phyloP scores from a whole-genome alignment of 2,113 vertebrate species.

The Forbesichthys agassizii region DNA sequence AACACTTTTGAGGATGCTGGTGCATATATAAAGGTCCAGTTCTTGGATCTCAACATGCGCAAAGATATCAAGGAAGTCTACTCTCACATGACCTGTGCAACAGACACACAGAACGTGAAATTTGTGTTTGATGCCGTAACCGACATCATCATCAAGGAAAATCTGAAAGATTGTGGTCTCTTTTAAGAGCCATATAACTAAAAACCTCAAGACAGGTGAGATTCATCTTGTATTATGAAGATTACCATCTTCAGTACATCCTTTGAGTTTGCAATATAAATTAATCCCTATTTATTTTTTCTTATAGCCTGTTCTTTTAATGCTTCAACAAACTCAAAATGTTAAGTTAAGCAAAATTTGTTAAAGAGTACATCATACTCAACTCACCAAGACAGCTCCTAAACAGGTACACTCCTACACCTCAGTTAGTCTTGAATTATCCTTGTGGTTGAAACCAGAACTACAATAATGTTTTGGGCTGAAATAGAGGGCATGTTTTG shows the following conservation, averaged over 20 bases:
- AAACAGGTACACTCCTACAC: background rate
- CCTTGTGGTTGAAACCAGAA: too few species aligned
- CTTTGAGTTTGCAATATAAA: background rate
- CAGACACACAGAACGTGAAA: conserved; percentile 98
- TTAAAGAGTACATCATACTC: conserved; percentile 39
- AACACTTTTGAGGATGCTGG: conserved; percentile 96
- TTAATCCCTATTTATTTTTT: background rate
- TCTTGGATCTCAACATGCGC: conserved; percentile 93
- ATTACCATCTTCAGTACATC: background rate
- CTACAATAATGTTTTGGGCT: too few species aligned
- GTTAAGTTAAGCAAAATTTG: conserved; percentile 16
- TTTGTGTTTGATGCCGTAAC: conserved; percentile 98
- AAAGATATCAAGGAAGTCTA: conserved; percentile 95
- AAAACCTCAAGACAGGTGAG: conserved; percentile 33
- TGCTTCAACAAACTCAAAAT: conserved; percentile 19
- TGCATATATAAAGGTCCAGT: conserved; percentile 95
- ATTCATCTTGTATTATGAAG: background rate
- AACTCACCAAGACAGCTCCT: conserved; percentile 17
- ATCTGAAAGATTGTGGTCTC: conserved; percentile 97
- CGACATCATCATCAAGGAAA: conserved; percentile 99
- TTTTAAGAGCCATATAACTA: conserved; percentile 76
- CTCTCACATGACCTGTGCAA: conserved; percentile 98
- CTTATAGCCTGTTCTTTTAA: conserved; percentile 23
- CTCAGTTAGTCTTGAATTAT: too few species aligned
- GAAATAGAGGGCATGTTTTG: too few species aligned